Evolutionary conservation across 2,888 invertebrate genomes (phyloP), one percentile per base, ranked within the genome.

Genomic region (Lordiphosa andalusiaca): DNA sequence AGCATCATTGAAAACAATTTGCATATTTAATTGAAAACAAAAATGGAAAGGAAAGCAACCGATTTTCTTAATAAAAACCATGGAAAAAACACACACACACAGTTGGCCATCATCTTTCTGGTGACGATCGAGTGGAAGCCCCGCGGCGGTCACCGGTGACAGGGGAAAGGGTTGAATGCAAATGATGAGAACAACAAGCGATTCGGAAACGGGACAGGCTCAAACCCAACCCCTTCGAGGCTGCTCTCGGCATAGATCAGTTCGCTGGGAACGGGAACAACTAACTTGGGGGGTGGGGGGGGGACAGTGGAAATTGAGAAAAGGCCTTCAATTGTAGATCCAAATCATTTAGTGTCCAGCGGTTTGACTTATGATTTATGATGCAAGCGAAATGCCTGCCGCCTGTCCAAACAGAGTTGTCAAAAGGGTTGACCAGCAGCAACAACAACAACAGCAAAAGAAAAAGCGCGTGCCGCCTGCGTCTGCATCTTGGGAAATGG

Each of bases 11-110:
- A 41, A 4, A 21, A 42, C 56, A 70, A 77, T 77, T 77, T 77
- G 84, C 77, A 77, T 77, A 82, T 73, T 84, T 84, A 77, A 77
- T 77, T 84, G 68, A 84, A 69, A 48, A 54, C 6, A 10, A 30
- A 36, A 25, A 5, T 6, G 10, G 33, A 36, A 25, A 5, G 10
- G 10, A 37, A 56, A 23, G 6, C n/a, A 47, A 52, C 39, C 50
- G n/a, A 33, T 38, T 50, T 61, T 70, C 53, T 49, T 38, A 62
- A 62, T 57, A 60, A 77, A 84, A 77, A 66, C 39, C 10, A 51
- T 19, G 38, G 44, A 66, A 67, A 70, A 7, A 6, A 6, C 1
- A n/a, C 38, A 12, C 41, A 33, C 30, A 16, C 16, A 16, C 16
- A 48, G 61, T 13, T 37, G 51, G 41, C 37, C 46, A 21, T 30